Percentiles rank a stretch among this genome's conserved stretches.
phyloP scores from a whole-genome alignment of 2,113 vertebrate genomes.

The Erinaceus europaeus region DNA sequence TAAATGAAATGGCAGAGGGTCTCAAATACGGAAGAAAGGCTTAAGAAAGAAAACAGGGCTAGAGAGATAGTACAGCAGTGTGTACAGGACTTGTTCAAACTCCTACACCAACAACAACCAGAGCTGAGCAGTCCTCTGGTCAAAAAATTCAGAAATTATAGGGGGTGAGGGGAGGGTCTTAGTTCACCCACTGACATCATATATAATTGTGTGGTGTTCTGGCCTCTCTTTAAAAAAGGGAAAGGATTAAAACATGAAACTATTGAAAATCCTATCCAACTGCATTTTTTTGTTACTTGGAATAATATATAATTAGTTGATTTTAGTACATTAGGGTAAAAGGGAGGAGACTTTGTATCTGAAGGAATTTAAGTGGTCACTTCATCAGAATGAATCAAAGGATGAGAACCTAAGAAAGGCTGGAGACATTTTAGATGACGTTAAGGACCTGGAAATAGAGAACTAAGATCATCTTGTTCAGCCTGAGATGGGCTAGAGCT shows the following conservation, averaged over 20 bases:
- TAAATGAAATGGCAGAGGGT: background rate
- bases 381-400: background rate
- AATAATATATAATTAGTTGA: background rate
- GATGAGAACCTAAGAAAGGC: background rate
- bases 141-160: too few relatives aligned
- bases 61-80: too few relatives aligned
- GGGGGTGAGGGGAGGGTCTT: too few relatives aligned
- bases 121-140: too few relatives aligned
- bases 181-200: too few relatives aligned
- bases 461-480: background rate
- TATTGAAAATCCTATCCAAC: background rate
- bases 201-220: too few relatives aligned
- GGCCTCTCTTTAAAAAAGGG: too few relatives aligned
- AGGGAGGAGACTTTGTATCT: background rate
- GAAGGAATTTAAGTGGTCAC: background rate
- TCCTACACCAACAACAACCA: too few relatives aligned
- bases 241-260: too few relatives aligned
- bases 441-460: background rate
- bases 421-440: background rate
- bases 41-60: constrained; percentile 5
- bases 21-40: background rate
- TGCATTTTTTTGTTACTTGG: background rate
- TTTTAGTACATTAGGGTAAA: background rate
- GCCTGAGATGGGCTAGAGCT: background rate
- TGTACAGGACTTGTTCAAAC: too few relatives aligned